Conservation (phyloP, 2,797 vertebrate genomes). For the Lepidocolaptes lacrymiger region DNA sequence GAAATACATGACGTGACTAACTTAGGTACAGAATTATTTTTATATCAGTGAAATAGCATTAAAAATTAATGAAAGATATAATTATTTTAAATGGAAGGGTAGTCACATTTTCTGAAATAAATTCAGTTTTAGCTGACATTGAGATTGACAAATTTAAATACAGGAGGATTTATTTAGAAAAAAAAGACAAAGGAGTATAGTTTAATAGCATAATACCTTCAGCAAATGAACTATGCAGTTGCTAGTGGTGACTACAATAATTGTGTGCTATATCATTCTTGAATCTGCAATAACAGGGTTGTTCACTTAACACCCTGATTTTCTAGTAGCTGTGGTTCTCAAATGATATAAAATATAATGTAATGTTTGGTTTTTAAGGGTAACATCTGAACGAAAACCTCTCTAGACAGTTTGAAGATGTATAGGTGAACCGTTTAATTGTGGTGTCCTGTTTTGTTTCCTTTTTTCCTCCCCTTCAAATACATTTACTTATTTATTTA, state of each 20-base stretch:
- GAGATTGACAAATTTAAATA: not conserved
- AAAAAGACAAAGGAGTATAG: not conserved
- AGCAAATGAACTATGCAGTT: not conserved
- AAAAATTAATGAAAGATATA: not conserved
- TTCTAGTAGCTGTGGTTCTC: not conserved
- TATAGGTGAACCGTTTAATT: not conserved
- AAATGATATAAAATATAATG: not conserved
- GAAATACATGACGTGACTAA: not conserved
- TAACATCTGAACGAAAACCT: not conserved
- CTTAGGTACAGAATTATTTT: not conserved
- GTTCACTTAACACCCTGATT: not conserved
- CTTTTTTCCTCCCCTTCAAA: too few species aligned
- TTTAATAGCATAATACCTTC: not conserved
- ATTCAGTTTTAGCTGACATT: not conserved
- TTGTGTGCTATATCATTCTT: not conserved
- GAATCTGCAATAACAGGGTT: not conserved
- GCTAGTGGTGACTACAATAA: not conserved
- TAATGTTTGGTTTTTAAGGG: not conserved
- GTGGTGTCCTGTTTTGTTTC: not conserved
- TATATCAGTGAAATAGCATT: not conserved
- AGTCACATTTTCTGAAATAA: slow-evolving; percentile 15
- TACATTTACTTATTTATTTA: not conserved
- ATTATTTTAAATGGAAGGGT: not conserved
- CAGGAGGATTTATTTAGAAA: not conserved
- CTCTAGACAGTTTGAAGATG: not conserved